phyloP scores from a whole-genome alignment of 2,797 vertebrate genomes.

The Pitangus sulphuratus region DNA sequence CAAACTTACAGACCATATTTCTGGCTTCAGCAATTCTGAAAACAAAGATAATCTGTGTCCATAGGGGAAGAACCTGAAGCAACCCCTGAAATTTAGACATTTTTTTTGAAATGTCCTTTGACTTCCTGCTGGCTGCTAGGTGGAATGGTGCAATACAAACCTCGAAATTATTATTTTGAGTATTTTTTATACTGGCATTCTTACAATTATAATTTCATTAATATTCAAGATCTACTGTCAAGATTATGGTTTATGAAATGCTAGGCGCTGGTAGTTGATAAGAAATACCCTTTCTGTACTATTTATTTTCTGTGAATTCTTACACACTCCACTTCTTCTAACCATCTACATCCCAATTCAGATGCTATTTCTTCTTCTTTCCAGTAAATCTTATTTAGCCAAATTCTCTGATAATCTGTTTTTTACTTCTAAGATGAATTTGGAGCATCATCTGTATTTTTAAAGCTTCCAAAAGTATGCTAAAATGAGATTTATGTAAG shows the following conservation, averaged over 20 bases:
- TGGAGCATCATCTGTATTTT: neutral
- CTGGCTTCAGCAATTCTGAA: conserved; percentile 45
- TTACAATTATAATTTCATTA: neutral
- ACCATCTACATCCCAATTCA: neutral
- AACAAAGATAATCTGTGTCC: conserved; percentile 4
- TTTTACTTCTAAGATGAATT: neutral
- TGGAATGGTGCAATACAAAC: neutral
- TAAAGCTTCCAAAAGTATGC: neutral
- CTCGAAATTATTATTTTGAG: neutral
- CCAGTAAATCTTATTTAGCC: neutral
- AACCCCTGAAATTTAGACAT: neutral
- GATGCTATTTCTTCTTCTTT: neutral
- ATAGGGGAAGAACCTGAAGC: neutral
- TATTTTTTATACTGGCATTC: neutral
- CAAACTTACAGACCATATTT: conserved; percentile 1
- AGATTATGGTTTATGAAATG: neutral
- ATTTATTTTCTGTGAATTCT: neutral
- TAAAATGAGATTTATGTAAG: neutral
- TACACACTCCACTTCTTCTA: neutral
- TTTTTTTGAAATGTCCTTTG: conserved; percentile 1
- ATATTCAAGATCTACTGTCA: neutral
- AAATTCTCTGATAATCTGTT: neutral
- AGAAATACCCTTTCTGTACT: neutral
- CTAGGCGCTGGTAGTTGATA: neutral
- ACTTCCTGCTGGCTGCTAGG: neutral